Evolutionary conservation across 2,888 invertebrate genomes (phyloP).

Genomic region (Seira ritae): DNA sequence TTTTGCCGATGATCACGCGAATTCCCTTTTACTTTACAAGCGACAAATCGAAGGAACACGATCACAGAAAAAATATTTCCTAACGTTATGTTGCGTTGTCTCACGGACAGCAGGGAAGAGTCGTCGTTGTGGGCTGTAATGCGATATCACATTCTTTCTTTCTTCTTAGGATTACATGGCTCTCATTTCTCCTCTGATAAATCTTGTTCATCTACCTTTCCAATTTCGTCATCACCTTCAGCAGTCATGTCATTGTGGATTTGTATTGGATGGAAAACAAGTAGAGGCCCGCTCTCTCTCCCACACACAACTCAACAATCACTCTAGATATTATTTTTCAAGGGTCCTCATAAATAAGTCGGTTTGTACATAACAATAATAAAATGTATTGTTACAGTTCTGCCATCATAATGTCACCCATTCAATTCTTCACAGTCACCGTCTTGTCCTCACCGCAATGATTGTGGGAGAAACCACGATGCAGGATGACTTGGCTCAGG

Average conservation of each 20-base stretch:
- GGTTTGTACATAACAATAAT: conserved; percentile 23
- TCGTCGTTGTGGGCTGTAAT: conserved; percentile 25
- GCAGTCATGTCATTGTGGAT: conserved; percentile 10
- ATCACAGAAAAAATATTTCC: conserved; percentile 29
- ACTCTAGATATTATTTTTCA: conserved; percentile 29
- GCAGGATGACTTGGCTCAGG: neutral
- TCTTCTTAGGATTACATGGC: conserved; percentile 13
- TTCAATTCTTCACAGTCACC: neutral
- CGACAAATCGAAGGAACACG: conserved; percentile 34
- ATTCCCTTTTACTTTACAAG: conserved; percentile 44
- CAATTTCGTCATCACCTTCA: conserved; percentile 42
- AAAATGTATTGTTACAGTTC: neutral
- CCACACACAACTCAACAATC: conserved; percentile 17
- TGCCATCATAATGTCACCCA: conserved; percentile 17
- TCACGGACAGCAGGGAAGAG: conserved; percentile 11
- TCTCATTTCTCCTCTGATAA: conserved; percentile 11
- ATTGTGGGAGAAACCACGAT: conserved; percentile 10
- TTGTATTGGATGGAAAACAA: neutral
- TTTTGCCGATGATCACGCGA: neutral
- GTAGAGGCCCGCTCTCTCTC: conserved; percentile 1
- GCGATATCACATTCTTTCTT: conserved; percentile 28
- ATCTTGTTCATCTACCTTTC: conserved; percentile 51
- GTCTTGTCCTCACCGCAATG: conserved; percentile 5
- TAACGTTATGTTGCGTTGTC: conserved; percentile 5
- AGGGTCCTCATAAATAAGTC: conserved; percentile 53